Conservation (phyloP, 2,888 invertebrate genomes). For the Tridacna crocea region DNA sequence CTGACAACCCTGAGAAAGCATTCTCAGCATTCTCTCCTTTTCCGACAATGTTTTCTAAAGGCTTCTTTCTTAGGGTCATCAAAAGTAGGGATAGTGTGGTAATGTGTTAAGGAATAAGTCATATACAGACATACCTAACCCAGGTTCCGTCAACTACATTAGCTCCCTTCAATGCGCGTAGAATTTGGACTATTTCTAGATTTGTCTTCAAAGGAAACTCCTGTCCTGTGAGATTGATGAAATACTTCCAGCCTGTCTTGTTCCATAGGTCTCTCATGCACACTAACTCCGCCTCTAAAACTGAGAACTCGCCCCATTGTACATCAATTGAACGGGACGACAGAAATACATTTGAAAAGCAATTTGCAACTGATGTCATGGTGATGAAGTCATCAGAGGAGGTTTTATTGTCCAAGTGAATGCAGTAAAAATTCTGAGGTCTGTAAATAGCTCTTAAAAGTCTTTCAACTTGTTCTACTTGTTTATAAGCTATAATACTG, state of each 20-base stretch:
- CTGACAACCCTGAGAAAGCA: too few relatives aligned
- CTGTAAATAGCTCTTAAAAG: constrained; percentile 67
- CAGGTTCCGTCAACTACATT: constrained; percentile 40
- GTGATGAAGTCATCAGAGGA: constrained; percentile 27
- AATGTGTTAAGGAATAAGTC: too few relatives aligned
- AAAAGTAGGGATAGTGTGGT: too few relatives aligned
- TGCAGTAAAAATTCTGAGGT: constrained; percentile 72
- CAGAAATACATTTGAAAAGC: constrained; percentile 68
- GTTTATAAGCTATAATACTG: constrained; percentile 63
- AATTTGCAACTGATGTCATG: constrained; percentile 41
- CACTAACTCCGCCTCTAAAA: constrained; percentile 69
- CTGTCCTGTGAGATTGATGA: constrained; percentile 47
- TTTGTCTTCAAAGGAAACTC: constrained; percentile 46
- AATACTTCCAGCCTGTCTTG: constrained; percentile 36
- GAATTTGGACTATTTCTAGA: constrained; percentile 40
- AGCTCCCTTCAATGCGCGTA: constrained; percentile 36
- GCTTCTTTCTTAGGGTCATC: too few relatives aligned
- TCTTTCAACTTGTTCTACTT: constrained; percentile 64
- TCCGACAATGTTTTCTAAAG: background rate
- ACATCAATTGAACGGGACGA: constrained; percentile 60
- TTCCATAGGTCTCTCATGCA: constrained; percentile 70
- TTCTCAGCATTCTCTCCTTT: constrained; percentile 4
- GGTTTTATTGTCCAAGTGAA: constrained; percentile 69
- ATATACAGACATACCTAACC: constrained; percentile 10
- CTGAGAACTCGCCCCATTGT: constrained; percentile 69